Conservation (phyloP, 2,797 vertebrate species). For the Arctocebus calabarensis region DNA sequence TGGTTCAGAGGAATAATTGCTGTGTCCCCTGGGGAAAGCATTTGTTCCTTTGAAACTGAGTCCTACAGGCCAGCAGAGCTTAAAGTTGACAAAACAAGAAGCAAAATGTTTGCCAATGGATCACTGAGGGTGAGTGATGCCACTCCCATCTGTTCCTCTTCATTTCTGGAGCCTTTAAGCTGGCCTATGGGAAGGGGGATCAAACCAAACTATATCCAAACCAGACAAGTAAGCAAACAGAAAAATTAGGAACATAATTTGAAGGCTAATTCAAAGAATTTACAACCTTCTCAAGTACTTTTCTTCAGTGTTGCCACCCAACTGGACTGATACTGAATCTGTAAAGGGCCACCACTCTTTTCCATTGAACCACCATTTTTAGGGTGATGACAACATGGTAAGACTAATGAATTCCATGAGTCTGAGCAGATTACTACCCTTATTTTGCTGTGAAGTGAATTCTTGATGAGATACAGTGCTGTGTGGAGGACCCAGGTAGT, state of each 20-base stretch:
- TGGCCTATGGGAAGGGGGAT: not conserved
- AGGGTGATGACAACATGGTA: not conserved
- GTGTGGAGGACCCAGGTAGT: not conserved
- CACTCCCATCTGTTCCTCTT: not conserved
- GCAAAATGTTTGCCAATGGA: not conserved
- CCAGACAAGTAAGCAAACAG: too few relatives aligned
- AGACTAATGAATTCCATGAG: not conserved
- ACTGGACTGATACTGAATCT: not conserved
- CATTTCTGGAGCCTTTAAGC: not conserved
- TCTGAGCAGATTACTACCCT: not conserved
- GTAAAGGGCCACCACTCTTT: not conserved
- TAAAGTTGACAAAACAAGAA: not conserved
- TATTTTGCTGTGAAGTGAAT: not conserved
- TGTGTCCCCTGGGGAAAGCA: not conserved
- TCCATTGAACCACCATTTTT: not conserved
- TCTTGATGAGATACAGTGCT: not conserved
- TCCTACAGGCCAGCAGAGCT: not conserved
- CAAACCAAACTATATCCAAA: too few relatives aligned
- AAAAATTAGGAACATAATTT: not conserved
- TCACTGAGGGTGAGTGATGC: not conserved
- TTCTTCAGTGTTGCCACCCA: not conserved
- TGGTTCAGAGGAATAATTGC: not conserved
- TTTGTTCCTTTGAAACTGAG: not conserved
- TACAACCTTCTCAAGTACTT: not conserved
- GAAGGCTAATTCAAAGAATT: not conserved